Evolutionary conservation across 2,113 vertebrate genomes (phyloP).

Genomic region (Anas platyrhynchos): DNA sequence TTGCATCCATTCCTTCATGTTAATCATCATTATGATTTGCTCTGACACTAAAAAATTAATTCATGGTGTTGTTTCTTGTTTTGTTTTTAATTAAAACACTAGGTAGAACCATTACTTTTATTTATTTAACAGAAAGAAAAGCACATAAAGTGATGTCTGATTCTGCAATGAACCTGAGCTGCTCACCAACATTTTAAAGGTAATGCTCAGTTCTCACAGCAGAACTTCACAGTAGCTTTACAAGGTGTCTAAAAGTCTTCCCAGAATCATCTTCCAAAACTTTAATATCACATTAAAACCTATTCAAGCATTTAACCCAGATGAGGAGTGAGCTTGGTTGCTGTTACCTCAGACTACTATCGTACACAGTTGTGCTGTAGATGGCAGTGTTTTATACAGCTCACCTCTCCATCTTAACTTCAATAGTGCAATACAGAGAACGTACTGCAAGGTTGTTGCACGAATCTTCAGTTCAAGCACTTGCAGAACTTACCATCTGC

Average conservation of each 20-base stretch:
- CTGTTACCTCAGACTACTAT: background rate
- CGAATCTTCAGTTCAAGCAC: background rate
- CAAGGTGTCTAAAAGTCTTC: background rate
- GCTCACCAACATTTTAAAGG: background rate
- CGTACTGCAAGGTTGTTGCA: background rate
- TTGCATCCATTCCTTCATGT: background rate
- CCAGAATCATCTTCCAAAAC: background rate
- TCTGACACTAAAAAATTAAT: background rate
- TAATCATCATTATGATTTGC: background rate
- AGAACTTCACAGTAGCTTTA: background rate
- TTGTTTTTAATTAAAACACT: background rate
- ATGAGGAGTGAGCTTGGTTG: background rate
- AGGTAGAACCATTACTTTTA: background rate
- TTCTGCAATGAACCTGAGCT: background rate
- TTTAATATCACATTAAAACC: background rate
- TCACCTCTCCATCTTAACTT: background rate
- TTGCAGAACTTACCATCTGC: rapidly evolving
- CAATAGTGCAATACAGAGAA: background rate
- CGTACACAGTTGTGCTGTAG: background rate
- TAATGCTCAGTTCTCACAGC: background rate
- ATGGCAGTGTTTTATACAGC: constrained; percentile 7
- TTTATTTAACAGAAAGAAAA: background rate
- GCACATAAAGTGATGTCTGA: background rate
- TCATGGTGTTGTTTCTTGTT: background rate
- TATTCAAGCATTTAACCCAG: background rate